phyloP scores from a whole-genome alignment of 2,888 invertebrate species.

The Luffia ferchaultella region DNA sequence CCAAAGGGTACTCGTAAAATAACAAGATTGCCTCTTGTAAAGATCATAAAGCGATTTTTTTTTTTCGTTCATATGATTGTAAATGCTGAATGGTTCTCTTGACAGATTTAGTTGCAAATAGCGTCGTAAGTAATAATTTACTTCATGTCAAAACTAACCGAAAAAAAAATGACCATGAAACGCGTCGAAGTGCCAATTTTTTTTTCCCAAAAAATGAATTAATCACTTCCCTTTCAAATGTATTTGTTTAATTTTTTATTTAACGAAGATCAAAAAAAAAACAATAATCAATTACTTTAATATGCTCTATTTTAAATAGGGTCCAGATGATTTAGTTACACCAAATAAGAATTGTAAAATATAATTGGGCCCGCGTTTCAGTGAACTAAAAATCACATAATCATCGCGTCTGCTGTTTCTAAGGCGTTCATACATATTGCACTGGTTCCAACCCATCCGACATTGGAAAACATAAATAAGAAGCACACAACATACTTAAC shows the following conservation, averaged over 20 bases:
- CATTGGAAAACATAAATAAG: no score
- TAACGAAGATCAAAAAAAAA: no score
- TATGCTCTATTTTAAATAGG: no score
- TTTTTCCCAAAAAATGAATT: background rate
- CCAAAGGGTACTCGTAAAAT: background rate
- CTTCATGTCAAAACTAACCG: background rate
- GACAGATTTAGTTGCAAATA: background rate
- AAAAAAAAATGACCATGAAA: background rate
- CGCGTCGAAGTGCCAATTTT: background rate
- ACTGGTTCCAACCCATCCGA: no score
- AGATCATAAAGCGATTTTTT: background rate
- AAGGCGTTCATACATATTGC: no score
- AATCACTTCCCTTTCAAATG: background rate
- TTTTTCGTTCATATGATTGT: no score
- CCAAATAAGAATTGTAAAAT: background rate
- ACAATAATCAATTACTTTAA: no score
- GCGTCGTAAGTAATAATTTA: background rate
- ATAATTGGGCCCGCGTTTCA: no score
- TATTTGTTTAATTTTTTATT: background rate
- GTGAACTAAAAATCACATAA: no score
- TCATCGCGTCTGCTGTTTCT: no score
- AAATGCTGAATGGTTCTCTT: background rate
- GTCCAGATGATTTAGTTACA: background rate
- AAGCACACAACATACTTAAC: no score
- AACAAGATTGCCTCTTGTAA: background rate